These are phyloP conservation scores for Bolinopsis microptera DNA, from an alignment of 37 sponge, comb jelly and placozoan genomes.

Conservation along the genomic window DNA sequence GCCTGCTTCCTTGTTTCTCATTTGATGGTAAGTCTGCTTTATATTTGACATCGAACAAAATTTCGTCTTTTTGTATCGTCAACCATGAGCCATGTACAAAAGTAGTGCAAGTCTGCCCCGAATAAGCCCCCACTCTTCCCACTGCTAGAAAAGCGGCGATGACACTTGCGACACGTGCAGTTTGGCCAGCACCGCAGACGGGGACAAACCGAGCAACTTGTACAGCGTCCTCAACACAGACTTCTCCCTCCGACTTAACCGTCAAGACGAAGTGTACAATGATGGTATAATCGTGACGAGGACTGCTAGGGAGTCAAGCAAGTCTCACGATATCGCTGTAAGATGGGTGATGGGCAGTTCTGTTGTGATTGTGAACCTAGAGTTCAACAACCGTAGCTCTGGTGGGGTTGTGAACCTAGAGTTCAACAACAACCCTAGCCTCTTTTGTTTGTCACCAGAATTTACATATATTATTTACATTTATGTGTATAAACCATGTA, in stretches of 20 bases:
- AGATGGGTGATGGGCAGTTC: no score
- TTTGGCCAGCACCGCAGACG: neutral
- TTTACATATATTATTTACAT: no score
- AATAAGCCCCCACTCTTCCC: neutral
- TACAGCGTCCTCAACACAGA: neutral
- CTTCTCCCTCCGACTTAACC: neutral
- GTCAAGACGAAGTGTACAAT: neutral
- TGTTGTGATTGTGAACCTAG: no score
- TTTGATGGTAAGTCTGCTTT: neutral
- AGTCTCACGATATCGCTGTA: neutral
- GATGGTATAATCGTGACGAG: neutral
- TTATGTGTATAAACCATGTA: no score
- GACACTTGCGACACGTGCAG: neutral
- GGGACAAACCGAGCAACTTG: neutral
- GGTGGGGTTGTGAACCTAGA: no score
- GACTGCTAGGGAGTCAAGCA: neutral
- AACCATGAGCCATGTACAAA: no score
- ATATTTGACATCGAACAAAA: no score
- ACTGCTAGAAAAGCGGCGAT: neutral
- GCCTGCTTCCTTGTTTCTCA: neutral
- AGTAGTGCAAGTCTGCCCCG: no score
- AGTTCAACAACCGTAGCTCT: no score
- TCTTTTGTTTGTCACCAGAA: no score
- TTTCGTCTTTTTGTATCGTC: no score
- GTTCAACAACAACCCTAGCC: no score